Evolutionary conservation across 2,888 invertebrate species (phyloP).

Genomic region (Orthosia gracilis): DNA sequence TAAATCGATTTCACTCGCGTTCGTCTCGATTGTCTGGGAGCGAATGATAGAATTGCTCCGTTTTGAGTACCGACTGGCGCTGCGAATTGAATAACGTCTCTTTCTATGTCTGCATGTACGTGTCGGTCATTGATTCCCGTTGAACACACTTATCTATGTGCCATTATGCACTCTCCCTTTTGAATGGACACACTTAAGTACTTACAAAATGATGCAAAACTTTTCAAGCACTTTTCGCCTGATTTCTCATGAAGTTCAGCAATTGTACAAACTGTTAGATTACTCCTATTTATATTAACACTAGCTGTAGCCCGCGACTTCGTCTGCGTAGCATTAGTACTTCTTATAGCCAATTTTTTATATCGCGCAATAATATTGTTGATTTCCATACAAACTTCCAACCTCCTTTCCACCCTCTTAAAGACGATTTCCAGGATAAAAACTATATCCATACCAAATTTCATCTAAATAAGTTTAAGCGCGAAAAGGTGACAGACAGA

Average conservation of each 20-base stretch:
- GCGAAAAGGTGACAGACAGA: too few species aligned
- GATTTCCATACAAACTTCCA: too few species aligned
- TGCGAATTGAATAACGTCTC: slow-evolving; percentile 37
- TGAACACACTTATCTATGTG: slow-evolving; percentile 7
- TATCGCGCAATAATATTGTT: too few species aligned
- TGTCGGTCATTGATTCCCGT: slow-evolving; percentile 14
- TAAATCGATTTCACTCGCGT: slow-evolving; percentile 61
- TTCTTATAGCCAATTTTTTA: too few species aligned
- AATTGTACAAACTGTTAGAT: not conserved
- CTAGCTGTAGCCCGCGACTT: too few species aligned
- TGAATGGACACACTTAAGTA: slow-evolving; percentile 23
- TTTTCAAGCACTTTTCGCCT: not conserved
- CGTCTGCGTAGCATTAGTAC: too few species aligned
- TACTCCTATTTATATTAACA: not conserved
- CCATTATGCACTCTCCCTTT: slow-evolving; percentile 4
- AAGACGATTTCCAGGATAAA: too few species aligned
- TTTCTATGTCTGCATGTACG: slow-evolving; percentile 8
- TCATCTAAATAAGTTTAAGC: too few species aligned
- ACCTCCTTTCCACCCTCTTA: too few species aligned
- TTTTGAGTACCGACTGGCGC: slow-evolving; percentile 45
- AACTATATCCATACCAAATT: too few species aligned
- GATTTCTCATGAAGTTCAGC: not conserved
- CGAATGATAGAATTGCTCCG: slow-evolving; percentile 47
- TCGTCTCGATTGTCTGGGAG: slow-evolving; percentile 41
- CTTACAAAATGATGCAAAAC: not conserved